Evolutionary conservation across 2,797 vertebrate species (phyloP).

Genomic region (Coregonus ussuriensis): DNA sequence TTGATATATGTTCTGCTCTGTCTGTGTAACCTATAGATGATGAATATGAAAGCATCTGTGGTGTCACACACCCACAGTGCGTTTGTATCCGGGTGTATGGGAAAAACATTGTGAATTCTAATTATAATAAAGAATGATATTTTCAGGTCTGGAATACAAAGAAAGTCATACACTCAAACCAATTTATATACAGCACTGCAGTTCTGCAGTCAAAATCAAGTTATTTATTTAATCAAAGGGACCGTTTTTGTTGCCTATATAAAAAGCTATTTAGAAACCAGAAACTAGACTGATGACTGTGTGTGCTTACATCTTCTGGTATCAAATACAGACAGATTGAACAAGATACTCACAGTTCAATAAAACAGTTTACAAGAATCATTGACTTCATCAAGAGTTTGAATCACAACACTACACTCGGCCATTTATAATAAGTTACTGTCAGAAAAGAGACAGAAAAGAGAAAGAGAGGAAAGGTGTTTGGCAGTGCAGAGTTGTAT

Average conservation of each 20-base stretch:
- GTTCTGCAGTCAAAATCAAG: constrained; percentile 65
- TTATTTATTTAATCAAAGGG: constrained; percentile 76
- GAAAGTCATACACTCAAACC: constrained; percentile 55
- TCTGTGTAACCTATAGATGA: constrained; percentile 37
- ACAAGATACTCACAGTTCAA: constrained; percentile 69
- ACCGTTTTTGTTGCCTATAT: constrained; percentile 72
- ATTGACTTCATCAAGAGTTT: constrained; percentile 74
- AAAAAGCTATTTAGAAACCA: constrained; percentile 80
- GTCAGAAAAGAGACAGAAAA: constrained; percentile 65
- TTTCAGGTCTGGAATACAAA: constrained; percentile 24
- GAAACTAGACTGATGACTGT: constrained; percentile 72
- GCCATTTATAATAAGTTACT: constrained; percentile 73
- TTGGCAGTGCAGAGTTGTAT: constrained; percentile 77
- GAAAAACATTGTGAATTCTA: constrained; percentile 26
- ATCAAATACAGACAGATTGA: constrained; percentile 73
- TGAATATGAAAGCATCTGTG: constrained; percentile 18
- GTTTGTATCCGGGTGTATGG: constrained; percentile 30
- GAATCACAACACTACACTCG: constrained; percentile 76
- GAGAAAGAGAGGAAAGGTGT: constrained; percentile 57
- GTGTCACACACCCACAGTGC: constrained; percentile 7
- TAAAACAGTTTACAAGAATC: constrained; percentile 75
- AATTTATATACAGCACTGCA: constrained; percentile 67
- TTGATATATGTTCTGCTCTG: constrained; percentile 59
- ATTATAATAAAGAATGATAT: constrained; percentile 6
- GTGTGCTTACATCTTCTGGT: constrained; percentile 67